Conservation (phyloP, 1,140 invertebrate species). For the Bombus picipes region DNA sequence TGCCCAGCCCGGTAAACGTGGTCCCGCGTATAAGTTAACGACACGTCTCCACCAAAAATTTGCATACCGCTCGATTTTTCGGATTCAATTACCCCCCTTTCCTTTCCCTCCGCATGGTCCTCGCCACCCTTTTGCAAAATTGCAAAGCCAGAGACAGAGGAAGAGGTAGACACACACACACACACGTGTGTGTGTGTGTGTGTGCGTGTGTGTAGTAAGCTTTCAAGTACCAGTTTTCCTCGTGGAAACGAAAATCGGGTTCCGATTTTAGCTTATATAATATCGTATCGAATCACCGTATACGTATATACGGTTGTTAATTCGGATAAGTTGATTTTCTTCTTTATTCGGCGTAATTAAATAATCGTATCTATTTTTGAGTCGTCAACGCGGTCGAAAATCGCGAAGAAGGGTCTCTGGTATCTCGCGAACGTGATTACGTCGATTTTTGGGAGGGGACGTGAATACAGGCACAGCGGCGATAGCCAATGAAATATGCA, state of each 20-base stretch:
- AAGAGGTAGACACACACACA: too few species aligned
- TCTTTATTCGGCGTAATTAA: too few species aligned
- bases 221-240: neutral
- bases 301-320: neutral
- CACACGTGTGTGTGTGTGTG: too few species aligned
- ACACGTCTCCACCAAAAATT: slow-evolving; percentile 18
- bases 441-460: too few species aligned
- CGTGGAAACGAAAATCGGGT: slow-evolving; percentile 1
- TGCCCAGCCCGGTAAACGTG: neutral
- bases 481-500: slow-evolving; percentile 8
- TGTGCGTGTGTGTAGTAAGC: too few species aligned
- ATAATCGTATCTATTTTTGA: too few species aligned
- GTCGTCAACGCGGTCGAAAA: neutral
- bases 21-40: slow-evolving; percentile 1
- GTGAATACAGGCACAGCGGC: neutral
- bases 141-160: neutral
- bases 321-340: neutral
- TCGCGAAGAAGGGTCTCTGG: too few species aligned
- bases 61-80: slow-evolving; percentile 36
- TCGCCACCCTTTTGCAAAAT: neutral
- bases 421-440: too few species aligned
- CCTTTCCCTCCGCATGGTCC: too few species aligned
- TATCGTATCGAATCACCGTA: neutral
- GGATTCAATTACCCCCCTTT: neutral
- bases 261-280: neutral